These are phyloP conservation scores for Pogona vitticeps DNA, from an alignment of 2,113 vertebrate genomes.

Conservation along the genomic window DNA sequence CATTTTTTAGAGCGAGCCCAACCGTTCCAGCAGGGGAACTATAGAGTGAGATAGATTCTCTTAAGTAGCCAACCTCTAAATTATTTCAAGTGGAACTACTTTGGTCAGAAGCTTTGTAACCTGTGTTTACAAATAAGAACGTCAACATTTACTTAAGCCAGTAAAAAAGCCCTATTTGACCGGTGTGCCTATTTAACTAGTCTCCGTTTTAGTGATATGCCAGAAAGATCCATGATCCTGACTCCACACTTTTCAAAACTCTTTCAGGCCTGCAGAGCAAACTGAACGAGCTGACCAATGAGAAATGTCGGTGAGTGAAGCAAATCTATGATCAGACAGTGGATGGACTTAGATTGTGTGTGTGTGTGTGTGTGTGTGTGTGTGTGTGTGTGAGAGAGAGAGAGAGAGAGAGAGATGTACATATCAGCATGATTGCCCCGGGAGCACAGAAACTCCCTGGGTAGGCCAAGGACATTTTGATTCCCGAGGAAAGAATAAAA, in stretches of 20 bases:
- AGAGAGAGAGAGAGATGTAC: not conserved
- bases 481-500: no score
- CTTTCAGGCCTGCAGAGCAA: conserved; percentile 87
- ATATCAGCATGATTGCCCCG: not conserved
- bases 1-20: no score
- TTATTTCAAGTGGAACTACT: no score
- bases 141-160: not conserved
- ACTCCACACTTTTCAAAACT: not conserved
- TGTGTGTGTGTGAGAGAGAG: not conserved
- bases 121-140: no score
- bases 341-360: rapidly evolving
- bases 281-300: conserved; percentile 87
- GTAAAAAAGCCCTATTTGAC: not conserved
- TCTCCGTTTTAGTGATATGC: no score
- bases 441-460: no score
- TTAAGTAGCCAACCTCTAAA: no score
- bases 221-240: not conserved
- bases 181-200: not conserved
- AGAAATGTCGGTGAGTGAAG: conserved; percentile 88
- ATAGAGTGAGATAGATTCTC: no score
- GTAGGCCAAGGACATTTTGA: no score
- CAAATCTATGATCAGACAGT: rapidly evolving
- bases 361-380: no score
- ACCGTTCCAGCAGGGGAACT: no score
- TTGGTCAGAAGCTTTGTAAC: not conserved